Percentiles rank a stretch among this genome's conserved stretches.
phyloP scores from a whole-genome alignment of 2,113 vertebrate species.

The Epinephelus cyanopodus region DNA sequence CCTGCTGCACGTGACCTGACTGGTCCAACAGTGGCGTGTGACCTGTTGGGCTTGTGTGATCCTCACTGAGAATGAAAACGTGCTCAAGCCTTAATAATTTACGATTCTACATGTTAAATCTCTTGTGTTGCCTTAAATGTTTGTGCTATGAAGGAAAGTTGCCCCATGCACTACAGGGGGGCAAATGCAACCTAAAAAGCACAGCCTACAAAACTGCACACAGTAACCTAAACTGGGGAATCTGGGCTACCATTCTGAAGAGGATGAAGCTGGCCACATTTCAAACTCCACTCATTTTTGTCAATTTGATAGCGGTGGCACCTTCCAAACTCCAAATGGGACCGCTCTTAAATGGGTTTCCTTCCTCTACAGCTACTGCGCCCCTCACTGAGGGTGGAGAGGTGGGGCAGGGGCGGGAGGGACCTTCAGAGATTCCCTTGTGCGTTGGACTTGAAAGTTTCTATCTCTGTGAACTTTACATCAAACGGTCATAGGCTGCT shows the following conservation, averaged over 20 bases:
- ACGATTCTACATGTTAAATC: neutral
- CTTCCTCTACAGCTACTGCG: conserved; percentile 51
- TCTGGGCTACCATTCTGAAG: conserved; percentile 38
- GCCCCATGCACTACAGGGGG: neutral
- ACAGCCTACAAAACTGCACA: conserved; percentile 10
- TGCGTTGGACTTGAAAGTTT: conserved; percentile 82
- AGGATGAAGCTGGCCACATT: conserved; percentile 23
- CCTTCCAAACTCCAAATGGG: conserved; percentile 49
- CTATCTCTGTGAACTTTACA: conserved; percentile 86
- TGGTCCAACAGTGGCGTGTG: conserved; percentile 6
- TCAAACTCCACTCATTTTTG: conserved; percentile 31
- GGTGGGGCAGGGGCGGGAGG: conserved; percentile 59
- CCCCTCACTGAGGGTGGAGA: conserved; percentile 51
- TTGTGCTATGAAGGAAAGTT: conserved; percentile 3
- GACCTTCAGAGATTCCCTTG: conserved; percentile 76
- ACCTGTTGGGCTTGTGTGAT: conserved; percentile 16
- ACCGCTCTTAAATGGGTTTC: conserved; percentile 54
- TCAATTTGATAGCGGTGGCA: neutral
- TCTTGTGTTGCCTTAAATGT: neutral
- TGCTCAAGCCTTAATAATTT: neutral
- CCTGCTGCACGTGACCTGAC: conserved; percentile 30
- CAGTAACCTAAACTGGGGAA: conserved; percentile 22
- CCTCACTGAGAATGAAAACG: conserved; percentile 19
- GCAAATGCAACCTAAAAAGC: conserved; percentile 16
- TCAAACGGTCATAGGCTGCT: conserved; percentile 79